A percentile compares a stretch with the other conserved stretches of the same genome.
Evolutionary conservation across 64 coral and sea anemone genomes (phyloP).

Genomic region (Porites lutea): DNA sequence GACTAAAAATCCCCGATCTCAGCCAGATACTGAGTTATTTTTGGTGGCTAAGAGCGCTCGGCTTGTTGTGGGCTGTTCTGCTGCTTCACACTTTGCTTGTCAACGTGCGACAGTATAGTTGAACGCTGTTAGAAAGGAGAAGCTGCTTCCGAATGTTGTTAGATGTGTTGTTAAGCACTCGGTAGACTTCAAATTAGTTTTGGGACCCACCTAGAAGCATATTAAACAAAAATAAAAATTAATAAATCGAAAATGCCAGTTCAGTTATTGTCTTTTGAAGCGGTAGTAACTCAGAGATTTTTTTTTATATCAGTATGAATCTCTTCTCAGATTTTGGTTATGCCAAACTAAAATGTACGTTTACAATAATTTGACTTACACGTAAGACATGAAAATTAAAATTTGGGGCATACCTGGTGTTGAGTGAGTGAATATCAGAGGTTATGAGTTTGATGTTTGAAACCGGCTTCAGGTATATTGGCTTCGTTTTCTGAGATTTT

Average conservation of each 20-base stretch:
- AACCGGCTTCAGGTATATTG: neutral
- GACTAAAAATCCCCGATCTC: too few species aligned
- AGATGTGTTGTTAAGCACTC: slow-evolving; percentile 75
- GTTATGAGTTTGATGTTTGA: too few species aligned
- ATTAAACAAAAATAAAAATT: neutral
- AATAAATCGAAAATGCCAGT: too few species aligned
- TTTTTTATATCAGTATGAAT: too few species aligned
- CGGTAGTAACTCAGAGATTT: too few species aligned
- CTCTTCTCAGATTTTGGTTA: too few species aligned
- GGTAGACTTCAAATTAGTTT: neutral
- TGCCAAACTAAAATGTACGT: neutral
- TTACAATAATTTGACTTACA: neutral
- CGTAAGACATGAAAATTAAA: neutral
- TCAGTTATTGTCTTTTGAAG: too few species aligned
- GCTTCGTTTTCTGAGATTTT: neutral
- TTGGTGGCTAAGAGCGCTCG: too few species aligned
- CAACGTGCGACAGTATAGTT: slow-evolving; percentile 13
- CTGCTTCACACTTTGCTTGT: neutral
- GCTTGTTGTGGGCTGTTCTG: neutral
- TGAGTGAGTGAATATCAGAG: neutral
- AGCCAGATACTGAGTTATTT: too few species aligned
- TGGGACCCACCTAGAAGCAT: slow-evolving; percentile 43
- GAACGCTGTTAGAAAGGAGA: slow-evolving; percentile 74
- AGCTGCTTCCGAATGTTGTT: slow-evolving; percentile 66
- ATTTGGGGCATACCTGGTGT: neutral